Conservation (phyloP, 2,888 invertebrate genomes). For the Drosophila hamatofila region DNA sequence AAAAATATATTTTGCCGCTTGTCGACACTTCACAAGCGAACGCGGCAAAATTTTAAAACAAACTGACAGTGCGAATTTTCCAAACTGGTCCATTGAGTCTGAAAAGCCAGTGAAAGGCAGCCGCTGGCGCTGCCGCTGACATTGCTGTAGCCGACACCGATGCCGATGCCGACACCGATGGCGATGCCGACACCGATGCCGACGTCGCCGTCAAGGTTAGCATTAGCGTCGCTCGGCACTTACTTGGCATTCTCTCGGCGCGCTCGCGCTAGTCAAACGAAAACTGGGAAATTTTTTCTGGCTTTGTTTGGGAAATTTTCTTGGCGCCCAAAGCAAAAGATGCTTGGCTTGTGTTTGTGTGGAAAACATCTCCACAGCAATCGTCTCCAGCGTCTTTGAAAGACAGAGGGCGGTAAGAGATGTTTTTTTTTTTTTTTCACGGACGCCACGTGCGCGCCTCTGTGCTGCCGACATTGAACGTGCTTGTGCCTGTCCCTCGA, state of each 20-base stretch:
- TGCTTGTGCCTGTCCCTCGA: conserved; percentile 36
- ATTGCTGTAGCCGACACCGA: conserved; percentile 25
- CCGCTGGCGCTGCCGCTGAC: conserved; percentile 36
- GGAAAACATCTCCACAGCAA: background rate
- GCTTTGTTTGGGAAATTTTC: conserved; percentile 74
- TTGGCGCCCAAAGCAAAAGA: conserved; percentile 34
- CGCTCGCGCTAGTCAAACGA: conserved; percentile 42
- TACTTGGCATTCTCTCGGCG: conserved; percentile 15
- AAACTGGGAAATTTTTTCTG: conserved; percentile 66
- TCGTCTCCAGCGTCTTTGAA: background rate
- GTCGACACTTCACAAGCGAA: conserved; percentile 41
- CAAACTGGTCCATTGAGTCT: conserved; percentile 74
- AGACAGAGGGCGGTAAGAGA: background rate
- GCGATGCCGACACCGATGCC: background rate
- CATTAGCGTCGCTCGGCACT: conserved; percentile 35
- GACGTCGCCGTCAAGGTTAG: conserved; percentile 26
- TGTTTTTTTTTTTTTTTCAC: conserved; percentile 11
- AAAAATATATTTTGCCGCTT: conserved; percentile 1
- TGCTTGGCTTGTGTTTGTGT: conserved; percentile 13
- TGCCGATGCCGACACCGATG: conserved; percentile 24
- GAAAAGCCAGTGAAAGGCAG: conserved; percentile 66
- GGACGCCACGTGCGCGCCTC: conserved; percentile 59
- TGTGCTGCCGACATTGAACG: conserved; percentile 60
- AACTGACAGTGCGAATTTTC: conserved; percentile 82
- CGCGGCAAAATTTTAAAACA: conserved; percentile 79